phyloP scores from a whole-genome alignment of 2,888 invertebrate species.

The Thecophora atra region DNA sequence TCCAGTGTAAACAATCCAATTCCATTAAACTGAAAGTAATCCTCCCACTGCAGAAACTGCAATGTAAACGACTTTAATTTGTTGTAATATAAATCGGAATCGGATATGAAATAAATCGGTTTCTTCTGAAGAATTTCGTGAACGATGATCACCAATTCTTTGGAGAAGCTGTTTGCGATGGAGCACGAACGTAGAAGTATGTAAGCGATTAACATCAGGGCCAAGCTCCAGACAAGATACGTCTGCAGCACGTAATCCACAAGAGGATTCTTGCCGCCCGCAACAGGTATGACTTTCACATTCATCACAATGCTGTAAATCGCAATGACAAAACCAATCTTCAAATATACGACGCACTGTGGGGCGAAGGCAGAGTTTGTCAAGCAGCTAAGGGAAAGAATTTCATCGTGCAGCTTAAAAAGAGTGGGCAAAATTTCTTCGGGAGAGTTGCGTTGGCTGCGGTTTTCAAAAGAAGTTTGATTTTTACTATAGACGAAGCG shows the following conservation, averaged over 20 bases:
- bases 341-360: slow-evolving; percentile 63
- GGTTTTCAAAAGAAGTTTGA: no score
- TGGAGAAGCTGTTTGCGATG: slow-evolving; percentile 60
- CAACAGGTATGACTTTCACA: slow-evolving; percentile 62
- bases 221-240: slow-evolving; percentile 61
- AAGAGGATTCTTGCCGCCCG: slow-evolving; percentile 55
- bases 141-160: slow-evolving; percentile 64
- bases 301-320: slow-evolving; percentile 64
- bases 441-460: slow-evolving; percentile 45
- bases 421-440: slow-evolving; percentile 61
- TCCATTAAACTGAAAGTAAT: slow-evolving; percentile 64
- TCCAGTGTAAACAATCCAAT: slow-evolving; percentile 64
- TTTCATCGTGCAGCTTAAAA: slow-evolving; percentile 62
- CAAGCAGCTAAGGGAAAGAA: slow-evolving; percentile 58
- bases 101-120: slow-evolving; percentile 63
- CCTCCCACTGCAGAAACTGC: slow-evolving; percentile 65
- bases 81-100: slow-evolving; percentile 64
- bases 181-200: slow-evolving; percentile 60
- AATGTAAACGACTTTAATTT: slow-evolving; percentile 66
- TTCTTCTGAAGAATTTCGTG: slow-evolving; percentile 67
- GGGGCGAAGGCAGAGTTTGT: slow-evolving; percentile 61
- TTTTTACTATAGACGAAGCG: no score
- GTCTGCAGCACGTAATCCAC: slow-evolving; percentile 59
- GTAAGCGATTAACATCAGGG: slow-evolving; percentile 59
- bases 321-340: slow-evolving; percentile 60